Base-by-base conservation (phyloP, 2,113 vertebrate genomes). In the Mesembrinibis cayennensis region DNA sequence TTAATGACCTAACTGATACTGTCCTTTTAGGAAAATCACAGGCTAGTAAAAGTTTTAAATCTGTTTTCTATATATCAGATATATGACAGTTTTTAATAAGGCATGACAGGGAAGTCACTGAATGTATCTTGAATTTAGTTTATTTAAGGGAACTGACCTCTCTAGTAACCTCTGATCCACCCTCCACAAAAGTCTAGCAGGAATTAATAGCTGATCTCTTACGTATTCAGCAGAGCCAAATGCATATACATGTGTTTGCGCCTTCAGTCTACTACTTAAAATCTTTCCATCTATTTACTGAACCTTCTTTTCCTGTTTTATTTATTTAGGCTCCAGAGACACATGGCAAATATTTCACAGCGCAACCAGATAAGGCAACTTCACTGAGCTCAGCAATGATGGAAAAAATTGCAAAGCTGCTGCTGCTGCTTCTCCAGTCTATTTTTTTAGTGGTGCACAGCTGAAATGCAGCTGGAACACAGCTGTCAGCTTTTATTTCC, bases 401-500 rank as follows among this genome's bases (percentile, higher is more conserved):
- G 67, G 76, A 93, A 87, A 96, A 95, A 95, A 87, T 62, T 50
- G 61, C 81, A 94, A 89, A 93, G 88, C 86, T 80, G 58, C 52
- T 85, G 47, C 63, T 85, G 47, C 63, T 86, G 61, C 78, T 82
- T 80, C 71, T 69, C 94, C 32, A 55, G 73, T 90, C 76, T 90
- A 23, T 85, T 66, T 92, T 93, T 89, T 96, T 93, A 97, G 93
- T 82, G 72, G 62, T 93, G 93, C 78, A 59, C 98, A 97, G 96
- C 96, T 95, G 92, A 95, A 93, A 93, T 77, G 87, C 97, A 98
- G 97, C 98, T 98, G 97, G 85, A 94, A 92, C 65, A 95, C 96
- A 97, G 93, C 97, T 98, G 97, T 95, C 65, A 73, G 87, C 71
- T 97, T 96, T 96, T 94, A 97, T 97, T 98, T 97, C 95, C 95